Base-by-base conservation (phyloP, 2,797 vertebrate genomes). In the Platyrinchus mystaceus region DNA sequence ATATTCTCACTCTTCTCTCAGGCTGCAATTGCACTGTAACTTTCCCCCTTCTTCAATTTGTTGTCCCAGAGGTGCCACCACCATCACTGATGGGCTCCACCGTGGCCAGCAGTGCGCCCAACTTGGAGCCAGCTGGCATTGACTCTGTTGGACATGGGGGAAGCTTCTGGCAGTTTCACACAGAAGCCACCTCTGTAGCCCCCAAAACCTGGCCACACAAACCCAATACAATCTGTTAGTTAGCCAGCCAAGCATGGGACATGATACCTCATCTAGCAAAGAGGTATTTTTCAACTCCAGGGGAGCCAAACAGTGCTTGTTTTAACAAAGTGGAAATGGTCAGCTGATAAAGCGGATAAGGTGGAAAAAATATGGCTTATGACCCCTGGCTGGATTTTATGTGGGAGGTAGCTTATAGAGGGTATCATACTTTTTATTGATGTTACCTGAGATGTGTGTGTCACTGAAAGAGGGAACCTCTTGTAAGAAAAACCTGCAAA, bases 241-340 rank as follows among this genome's bases (percentile, higher is more conserved):
- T 62, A 55, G 50, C 18, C 28, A 47, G 32, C 47, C 22, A 73
- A 79, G 32, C 37, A 41, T 5, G n/a, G 55, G 47, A 30, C 11
- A 18, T n/a, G 9, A 47, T 64, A 60, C 13, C 21, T 85, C 2
- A 2, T 41, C 30, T 71, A 59, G 53, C 27, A 71, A 55, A 73
- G 32, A 44, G 13, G 1, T 41, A 16, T 49, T 85, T 87, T 87
- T 88, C 50, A 58, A 9, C 23, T 69, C 64, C 39, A 66, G 24
- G 37, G 34, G 16, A 37, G 11, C 47, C 18, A 80, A 75, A n/a
- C 16, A n/a, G 10, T 69, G 10, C 24, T 63, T 74, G 46, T 43
- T 77, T 94, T 74, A 90, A 69, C 5, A 6, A 70, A 86, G 20
- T 63, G 19, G n/a, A 89, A 78, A 67, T 43, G 44, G 17, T 74